Conservation (phyloP, 2,113 vertebrate genomes). For the Pedetes capensis region DNA sequence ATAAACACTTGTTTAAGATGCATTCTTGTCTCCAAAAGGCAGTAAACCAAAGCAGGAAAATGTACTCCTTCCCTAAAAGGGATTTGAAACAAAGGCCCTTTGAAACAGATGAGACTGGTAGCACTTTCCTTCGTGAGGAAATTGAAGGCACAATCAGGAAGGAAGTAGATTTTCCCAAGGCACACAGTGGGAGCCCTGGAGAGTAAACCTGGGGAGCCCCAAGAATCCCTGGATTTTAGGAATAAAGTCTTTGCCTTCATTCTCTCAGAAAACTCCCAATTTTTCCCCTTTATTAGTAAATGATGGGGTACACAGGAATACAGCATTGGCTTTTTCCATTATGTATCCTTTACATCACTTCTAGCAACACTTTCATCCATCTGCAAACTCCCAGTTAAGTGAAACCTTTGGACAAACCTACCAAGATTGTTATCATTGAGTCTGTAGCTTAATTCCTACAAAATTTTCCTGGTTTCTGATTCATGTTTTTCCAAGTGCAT, state of each 20-base stretch:
- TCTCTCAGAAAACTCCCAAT: slow-evolving; percentile 8
- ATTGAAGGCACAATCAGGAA: neutral
- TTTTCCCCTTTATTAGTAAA: no score
- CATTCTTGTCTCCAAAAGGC: slow-evolving; percentile 19
- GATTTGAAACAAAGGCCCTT: slow-evolving; percentile 1
- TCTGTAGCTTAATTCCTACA: neutral
- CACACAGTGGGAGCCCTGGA: neutral
- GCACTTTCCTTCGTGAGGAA: neutral
- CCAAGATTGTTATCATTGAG: neutral
- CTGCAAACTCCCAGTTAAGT: no score
- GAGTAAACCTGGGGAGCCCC: neutral
- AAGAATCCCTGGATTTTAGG: neutral
- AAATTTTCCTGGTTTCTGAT: neutral
- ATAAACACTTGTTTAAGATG: neutral
- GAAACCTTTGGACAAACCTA: neutral
- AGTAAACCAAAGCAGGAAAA: slow-evolving; percentile 22
- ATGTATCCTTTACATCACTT: no score
- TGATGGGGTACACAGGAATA: no score
- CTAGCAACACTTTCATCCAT: no score
- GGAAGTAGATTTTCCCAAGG: neutral
- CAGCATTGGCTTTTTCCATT: no score
- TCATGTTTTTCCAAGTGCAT: neutral
- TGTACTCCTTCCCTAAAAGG: neutral
- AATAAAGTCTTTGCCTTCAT: neutral
- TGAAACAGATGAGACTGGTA: neutral